Evolutionary conservation across 1,140 invertebrate species (phyloP).

Genomic region (Geopemphigus sp.): DNA sequence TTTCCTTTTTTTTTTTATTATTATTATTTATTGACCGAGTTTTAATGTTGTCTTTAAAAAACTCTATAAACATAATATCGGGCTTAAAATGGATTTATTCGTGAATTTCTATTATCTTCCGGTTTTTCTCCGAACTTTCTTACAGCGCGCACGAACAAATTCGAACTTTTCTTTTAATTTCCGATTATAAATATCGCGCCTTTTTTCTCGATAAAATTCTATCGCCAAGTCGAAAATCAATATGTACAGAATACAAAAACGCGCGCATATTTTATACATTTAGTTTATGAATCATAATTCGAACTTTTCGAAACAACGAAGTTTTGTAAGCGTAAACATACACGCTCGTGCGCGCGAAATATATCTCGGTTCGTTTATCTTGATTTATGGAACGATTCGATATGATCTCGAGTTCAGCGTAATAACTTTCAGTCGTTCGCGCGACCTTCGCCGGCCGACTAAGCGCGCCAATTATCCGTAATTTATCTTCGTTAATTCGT

Average conservation of each 20-base stretch:
- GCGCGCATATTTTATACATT: not conserved
- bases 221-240: not conserved
- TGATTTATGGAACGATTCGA: not conserved
- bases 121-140: not conserved
- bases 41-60: not conserved
- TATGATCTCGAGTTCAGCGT: not conserved
- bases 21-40: not conserved
- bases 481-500: slow-evolving; percentile 17
- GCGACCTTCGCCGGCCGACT: not conserved
- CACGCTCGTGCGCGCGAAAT: not conserved
- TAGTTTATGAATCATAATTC: not conserved
- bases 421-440: not conserved
- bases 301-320: slow-evolving; percentile 9
- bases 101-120: not conserved
- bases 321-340: not conserved
- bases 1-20: not conserved
- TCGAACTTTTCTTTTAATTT: slow-evolving; percentile 24
- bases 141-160: not conserved
- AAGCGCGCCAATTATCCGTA: not conserved
- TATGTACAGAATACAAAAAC: no score
- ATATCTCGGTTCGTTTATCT: not conserved
- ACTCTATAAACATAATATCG: not conserved
- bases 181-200: not conserved
- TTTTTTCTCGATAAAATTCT: not conserved
- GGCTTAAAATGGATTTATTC: not conserved